These are phyloP conservation scores for Habrosyne pyritoides DNA, from an alignment of 2,888 invertebrate species.

Conservation along the genomic window DNA sequence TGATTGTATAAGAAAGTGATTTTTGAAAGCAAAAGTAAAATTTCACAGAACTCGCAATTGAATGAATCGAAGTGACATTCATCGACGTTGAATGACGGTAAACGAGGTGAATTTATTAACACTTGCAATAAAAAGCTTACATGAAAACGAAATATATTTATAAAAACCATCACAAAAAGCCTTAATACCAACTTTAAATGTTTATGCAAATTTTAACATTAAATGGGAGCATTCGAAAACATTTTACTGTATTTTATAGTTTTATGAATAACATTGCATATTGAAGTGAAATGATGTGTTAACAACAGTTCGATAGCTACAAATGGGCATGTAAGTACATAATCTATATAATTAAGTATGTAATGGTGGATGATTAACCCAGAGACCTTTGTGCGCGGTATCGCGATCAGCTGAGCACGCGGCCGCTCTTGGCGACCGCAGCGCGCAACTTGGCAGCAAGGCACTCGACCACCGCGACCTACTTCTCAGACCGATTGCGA, in stretches of 20 bases:
- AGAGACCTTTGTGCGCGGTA: slow-evolving; percentile 73
- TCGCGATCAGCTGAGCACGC: slow-evolving; percentile 68
- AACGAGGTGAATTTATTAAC: no score
- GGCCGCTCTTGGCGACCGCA: slow-evolving; percentile 47
- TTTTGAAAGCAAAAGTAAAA: background rate
- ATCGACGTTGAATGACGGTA: background rate
- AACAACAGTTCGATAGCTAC: background rate
- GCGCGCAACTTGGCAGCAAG: slow-evolving; percentile 44
- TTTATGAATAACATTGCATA: background rate
- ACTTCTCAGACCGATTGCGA: slow-evolving; percentile 32
- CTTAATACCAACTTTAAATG: background rate
- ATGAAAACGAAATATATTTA: no score
- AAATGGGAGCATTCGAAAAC: background rate
- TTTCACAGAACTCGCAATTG: background rate
- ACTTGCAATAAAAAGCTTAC: no score
- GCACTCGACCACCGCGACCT: slow-evolving; percentile 43
- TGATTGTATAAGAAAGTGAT: background rate
- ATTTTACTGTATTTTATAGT: background rate
- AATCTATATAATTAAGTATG: slow-evolving; percentile 48
- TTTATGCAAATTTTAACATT: background rate
- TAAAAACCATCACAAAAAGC: background rate
- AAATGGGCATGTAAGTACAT: slow-evolving; percentile 23
- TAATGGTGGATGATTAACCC: slow-evolving; percentile 65
- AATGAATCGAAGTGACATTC: background rate
- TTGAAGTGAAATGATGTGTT: slow-evolving; percentile 4